These are phyloP conservation scores for Drosophila tripunctata DNA, from an alignment of 2,888 invertebrate species.

Conservation along the genomic window DNA sequence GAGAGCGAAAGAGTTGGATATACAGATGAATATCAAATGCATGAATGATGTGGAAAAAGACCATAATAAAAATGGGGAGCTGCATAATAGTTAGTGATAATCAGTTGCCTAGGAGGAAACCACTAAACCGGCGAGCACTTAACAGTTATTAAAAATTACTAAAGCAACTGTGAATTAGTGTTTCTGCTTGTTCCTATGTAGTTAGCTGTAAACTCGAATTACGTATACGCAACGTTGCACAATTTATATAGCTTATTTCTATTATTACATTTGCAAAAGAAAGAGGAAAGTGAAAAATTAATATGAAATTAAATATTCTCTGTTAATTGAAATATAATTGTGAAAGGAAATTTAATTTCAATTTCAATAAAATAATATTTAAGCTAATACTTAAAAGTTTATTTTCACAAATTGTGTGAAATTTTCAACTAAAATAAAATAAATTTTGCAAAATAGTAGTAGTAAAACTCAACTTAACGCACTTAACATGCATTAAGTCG, in stretches of 20 bases:
- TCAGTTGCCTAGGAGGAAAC: constrained; percentile 23
- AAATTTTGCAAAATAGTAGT: too few species aligned
- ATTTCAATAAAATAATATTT: too few species aligned
- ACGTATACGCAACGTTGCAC: constrained; percentile 11
- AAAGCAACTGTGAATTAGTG: constrained; percentile 18
- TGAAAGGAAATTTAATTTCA: too few species aligned
- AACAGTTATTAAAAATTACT: constrained; percentile 41
- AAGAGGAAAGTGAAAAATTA: not conserved
- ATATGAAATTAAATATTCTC: too few species aligned
- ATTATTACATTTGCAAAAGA: not conserved
- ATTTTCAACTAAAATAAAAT: too few species aligned
- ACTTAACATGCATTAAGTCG: too few species aligned
- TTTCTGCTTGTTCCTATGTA: not conserved
- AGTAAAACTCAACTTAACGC: too few species aligned
- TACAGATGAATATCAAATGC: not conserved
- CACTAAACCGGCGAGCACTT: constrained; percentile 32
- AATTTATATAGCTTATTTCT: not conserved
- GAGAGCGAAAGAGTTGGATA: too few species aligned
- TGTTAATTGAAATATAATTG: too few species aligned
- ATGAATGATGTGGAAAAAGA: not conserved
- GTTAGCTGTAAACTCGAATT: constrained; percentile 6
- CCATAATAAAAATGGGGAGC: not conserved
- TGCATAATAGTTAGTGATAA: constrained; percentile 6
- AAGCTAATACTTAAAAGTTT: too few species aligned
- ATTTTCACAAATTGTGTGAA: too few species aligned